phyloP scores from a whole-genome alignment of 2,113 vertebrate genomes.

The Mus pahari region DNA sequence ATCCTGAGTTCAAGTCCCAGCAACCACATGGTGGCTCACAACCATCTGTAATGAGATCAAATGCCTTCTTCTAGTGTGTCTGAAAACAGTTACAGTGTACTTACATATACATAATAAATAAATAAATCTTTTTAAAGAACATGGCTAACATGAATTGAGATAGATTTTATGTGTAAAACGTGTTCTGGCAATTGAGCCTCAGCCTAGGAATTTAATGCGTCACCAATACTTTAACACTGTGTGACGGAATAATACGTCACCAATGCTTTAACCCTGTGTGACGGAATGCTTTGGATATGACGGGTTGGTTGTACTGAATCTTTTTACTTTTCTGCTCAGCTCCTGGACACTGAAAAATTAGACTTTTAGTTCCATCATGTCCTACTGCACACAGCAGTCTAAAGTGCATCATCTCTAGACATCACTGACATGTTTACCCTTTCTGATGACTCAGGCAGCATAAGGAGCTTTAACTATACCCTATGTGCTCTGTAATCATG shows the following conservation, averaged over 20 bases:
- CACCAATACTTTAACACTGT: neutral
- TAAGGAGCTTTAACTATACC: slow-evolving; percentile 18
- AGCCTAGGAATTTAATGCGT: neutral
- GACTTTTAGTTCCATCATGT: neutral
- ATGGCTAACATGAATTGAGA: neutral
- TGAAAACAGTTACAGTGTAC: too few relatives aligned
- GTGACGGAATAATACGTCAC: neutral
- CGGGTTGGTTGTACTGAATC: neutral
- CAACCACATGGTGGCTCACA: too few relatives aligned
- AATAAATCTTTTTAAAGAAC: neutral
- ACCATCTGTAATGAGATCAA: too few relatives aligned
- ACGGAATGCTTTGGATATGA: neutral
- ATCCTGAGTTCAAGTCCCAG: too few relatives aligned
- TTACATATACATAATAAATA: too few relatives aligned
- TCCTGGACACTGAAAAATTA: neutral
- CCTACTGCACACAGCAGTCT: neutral
- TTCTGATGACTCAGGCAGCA: slow-evolving; percentile 45
- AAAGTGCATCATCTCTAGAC: neutral
- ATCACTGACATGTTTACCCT: neutral
- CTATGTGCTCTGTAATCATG: neutral
- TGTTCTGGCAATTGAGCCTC: neutral
- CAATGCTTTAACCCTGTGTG: neutral
- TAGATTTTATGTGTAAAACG: neutral
- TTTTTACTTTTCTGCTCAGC: neutral
- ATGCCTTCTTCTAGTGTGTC: too few relatives aligned